Base-by-base conservation (phyloP, 2,113 vertebrate species). In the Laterallus jamaicensis region DNA sequence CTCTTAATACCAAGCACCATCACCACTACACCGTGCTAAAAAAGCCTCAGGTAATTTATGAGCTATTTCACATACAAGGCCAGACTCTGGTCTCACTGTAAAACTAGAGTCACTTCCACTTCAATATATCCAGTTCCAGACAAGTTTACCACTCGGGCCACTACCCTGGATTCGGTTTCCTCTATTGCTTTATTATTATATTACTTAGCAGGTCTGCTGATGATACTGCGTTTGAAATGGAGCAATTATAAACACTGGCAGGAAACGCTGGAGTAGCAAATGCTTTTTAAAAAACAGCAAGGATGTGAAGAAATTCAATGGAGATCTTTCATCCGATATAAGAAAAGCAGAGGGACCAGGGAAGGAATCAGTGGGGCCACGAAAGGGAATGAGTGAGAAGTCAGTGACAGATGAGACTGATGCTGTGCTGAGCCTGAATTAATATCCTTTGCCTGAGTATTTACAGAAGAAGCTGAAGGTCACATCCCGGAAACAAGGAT, bases 381-480 rank as follows among this genome's bases (percentile, higher is more conserved):
- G 12, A 95, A 82, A 82, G 44, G 60, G 85, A 90, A 92, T 35
- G 87, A 95, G 87, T 91, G 92, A 97, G 89, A 92, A 94, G 94
- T 58, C 86, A 58, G 74, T 93, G 97, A 97, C 91, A 88, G 96
- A 97, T 84, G 93, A 54, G 52, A 26, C 52, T 54, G 52, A 54
- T 54, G 52, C 52, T 15, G 52, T 54, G 25, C 52, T 54, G 52
- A 92, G 90, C 54, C 80, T 62, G 86, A 82, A 90, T 89, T 95
- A 96, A 94, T 96, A 92, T 90, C 87, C 93, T 88, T 82, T 87
- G 92, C 94, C 89, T 44, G 78, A 40, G 21, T 96, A 91, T 98
- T 97, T 96, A 96, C 90, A 32, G 90, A 90, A 92, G 91, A 83
- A 96, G 68, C 79, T 95, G 96, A 97, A 98, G 97, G 97, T 97